These are phyloP conservation scores for Lagopus muta DNA, from an alignment of 2,113 vertebrate species.

Conservation along the genomic window DNA sequence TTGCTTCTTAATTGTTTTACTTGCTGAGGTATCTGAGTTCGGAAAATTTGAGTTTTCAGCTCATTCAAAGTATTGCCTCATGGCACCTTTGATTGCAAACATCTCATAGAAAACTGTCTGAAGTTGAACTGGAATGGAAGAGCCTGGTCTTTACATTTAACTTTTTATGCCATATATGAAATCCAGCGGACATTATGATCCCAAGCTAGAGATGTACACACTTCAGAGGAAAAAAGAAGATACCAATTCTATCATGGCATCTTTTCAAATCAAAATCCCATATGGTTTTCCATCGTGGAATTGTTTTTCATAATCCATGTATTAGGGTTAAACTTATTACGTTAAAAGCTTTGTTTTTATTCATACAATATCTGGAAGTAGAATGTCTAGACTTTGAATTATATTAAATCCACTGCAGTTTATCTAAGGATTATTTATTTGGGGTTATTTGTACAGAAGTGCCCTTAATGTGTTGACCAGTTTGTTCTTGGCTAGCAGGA, in stretches of 20 bases:
- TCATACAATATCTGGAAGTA: conserved; percentile 33
- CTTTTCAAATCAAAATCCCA: conserved; percentile 29
- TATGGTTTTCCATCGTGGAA: conserved; percentile 52
- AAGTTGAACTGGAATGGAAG: background rate
- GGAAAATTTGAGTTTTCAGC: background rate
- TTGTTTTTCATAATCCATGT: conserved; percentile 60
- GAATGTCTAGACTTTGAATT: conserved; percentile 67
- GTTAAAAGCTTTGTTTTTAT: conserved; percentile 46
- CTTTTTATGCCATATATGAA: background rate
- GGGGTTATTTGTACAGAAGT: conserved; percentile 21
- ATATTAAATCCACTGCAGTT: conserved; percentile 53
- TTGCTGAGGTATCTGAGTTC: background rate
- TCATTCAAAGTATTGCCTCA: background rate
- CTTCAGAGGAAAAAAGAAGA: background rate
- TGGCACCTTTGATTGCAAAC: background rate
- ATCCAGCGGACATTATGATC: background rate
- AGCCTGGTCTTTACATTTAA: background rate
- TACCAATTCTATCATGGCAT: background rate
- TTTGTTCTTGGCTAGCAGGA: background rate
- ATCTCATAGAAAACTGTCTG: background rate
- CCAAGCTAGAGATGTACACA: background rate
- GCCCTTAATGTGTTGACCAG: background rate
- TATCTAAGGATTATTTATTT: conserved; percentile 60
- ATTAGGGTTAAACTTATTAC: conserved; percentile 63
- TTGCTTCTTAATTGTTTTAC: background rate